Base-by-base conservation (phyloP, 2,113 vertebrate species). In the Dipodomys stephensi region DNA sequence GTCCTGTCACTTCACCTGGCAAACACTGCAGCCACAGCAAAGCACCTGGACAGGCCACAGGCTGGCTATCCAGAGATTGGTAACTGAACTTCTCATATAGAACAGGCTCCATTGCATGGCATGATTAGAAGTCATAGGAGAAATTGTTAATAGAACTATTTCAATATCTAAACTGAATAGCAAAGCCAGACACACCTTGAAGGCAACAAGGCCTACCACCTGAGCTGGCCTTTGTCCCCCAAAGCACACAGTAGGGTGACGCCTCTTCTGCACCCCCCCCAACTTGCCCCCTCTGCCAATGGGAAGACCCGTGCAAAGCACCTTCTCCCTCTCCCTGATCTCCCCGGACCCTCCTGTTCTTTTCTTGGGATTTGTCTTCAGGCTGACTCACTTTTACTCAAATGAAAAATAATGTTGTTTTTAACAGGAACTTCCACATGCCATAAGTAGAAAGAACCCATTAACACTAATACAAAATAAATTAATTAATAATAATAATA, bases 371-470 rank as follows among this genome's bases (percentile, higher is more conserved):
- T 25, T 95, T 76, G 83, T 73, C 32, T 95, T 94, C 57, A 83
- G 18, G 13, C 69, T 94, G 57, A 92, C 19, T 87, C 28, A 74
- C 32, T 79, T 94, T 85, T 74, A 74, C 83, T 84, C 87, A 92
- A 76, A 85, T 88, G 82, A 68, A 81, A 90, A 57, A 57, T 57
- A 13, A 57, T 57, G 53, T 57, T 57, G 53, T 57, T 57, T 86
- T 93, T 88, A 46, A 88, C 89, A 92, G 46, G 64, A 95, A 87
- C 30, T 74, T 91, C 83, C 76, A 78, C 39, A 87, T 91, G 64
- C 46, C 28, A 85, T 32, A 74, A 96, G 79, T 49, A 35, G 25
- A 87, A 95, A 35, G n/a, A 90, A 87, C 28, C 25, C 60, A 72
- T 32, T 67, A 89, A 87, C 53, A 53, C 35, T 46, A 92, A 49